Base-by-base conservation (phyloP, 2,797 vertebrate genomes). In the Cuculus canorus region DNA sequence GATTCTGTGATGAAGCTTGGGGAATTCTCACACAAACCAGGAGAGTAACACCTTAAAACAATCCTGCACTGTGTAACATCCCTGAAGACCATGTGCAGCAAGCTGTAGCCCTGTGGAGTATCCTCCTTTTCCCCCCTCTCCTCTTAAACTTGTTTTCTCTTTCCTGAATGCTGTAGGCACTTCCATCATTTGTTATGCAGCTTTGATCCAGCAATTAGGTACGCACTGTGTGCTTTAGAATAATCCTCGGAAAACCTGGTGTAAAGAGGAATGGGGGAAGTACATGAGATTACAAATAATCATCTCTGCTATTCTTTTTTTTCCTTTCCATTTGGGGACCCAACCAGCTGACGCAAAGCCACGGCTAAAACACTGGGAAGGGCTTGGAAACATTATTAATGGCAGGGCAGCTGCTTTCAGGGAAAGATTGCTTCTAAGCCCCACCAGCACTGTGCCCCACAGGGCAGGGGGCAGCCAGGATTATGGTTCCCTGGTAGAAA, bases 371-470 rank as follows among this genome's bases (percentile, higher is more conserved):
- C 45, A 23, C 24, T 30, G 25, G 23, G 30, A 43, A 57, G 22
- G 25, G 19, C 17, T 83, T 69, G 70, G 59, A 48, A 63, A 8
- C 2, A 1, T 35, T 17, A 25, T 23, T 66, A 27, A 23, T 13
- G 32, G 37, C 45, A 32, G 72, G 53, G 61, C n/a, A 70, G 17
- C 45, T 54, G 47, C 57, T 75, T 21, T 18, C 8, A 4, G 69
- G 65, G 59, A 22, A 32, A 5, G 23, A 22, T 13, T 2, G 10
- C 13, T 78, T 52, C 60, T 30, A 6, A 68, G 10, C 47, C 75
- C 32, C 6, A 47, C 13, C 33, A 2, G 45, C 1, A 0, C 14
- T 8, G n/a, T 56, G 43, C 5, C 21, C 24, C 5, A 7, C 0
- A 0, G 32, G 6, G 24, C 32, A 22, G 65, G n/a, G 63, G 19